phyloP scores from a whole-genome alignment of 1,140 invertebrate species.

The Cecropterus lyciades region DNA sequence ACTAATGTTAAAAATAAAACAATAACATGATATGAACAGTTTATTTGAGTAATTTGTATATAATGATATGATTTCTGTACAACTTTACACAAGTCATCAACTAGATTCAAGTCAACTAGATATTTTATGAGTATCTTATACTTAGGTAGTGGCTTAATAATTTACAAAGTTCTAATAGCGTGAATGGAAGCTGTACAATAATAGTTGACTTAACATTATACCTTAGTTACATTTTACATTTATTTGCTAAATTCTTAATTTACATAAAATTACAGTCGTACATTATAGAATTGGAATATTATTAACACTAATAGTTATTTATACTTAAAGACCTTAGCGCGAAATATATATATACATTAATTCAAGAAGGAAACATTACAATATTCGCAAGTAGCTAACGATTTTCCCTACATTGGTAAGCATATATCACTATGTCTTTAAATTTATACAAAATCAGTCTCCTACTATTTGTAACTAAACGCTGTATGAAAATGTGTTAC shows the following conservation, averaged over 20 bases:
- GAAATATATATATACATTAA: slow-evolving; percentile 51
- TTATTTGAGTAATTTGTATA: slow-evolving; percentile 82
- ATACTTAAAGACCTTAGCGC: slow-evolving; percentile 39
- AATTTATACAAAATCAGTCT: slow-evolving; percentile 81
- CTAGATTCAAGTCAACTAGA: slow-evolving; percentile 80
- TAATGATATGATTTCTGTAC: slow-evolving; percentile 84
- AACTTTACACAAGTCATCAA: slow-evolving; percentile 76
- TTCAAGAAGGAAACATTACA: slow-evolving; percentile 49
- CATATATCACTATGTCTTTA: slow-evolving; percentile 72
- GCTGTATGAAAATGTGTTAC: slow-evolving; percentile 50
- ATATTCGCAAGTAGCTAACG: slow-evolving; percentile 47
- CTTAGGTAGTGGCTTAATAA: slow-evolving; percentile 73
- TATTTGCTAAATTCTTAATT: slow-evolving; percentile 54
- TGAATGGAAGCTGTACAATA: slow-evolving; percentile 75
- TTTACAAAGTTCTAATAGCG: slow-evolving; percentile 70
- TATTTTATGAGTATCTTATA: slow-evolving; percentile 77
- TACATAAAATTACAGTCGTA: slow-evolving; percentile 75
- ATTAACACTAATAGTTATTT: slow-evolving; percentile 42
- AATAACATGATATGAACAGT: slow-evolving; percentile 76
- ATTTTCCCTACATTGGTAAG: slow-evolving; percentile 62
- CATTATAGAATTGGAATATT: slow-evolving; percentile 71
- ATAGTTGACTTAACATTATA: slow-evolving; percentile 60
- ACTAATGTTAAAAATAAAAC: slow-evolving; percentile 44
- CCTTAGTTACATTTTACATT: slow-evolving; percentile 45
- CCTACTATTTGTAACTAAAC: slow-evolving; percentile 78